Base-by-base conservation (phyloP, 2,888 invertebrate genomes). In the Merodon equestris region DNA sequence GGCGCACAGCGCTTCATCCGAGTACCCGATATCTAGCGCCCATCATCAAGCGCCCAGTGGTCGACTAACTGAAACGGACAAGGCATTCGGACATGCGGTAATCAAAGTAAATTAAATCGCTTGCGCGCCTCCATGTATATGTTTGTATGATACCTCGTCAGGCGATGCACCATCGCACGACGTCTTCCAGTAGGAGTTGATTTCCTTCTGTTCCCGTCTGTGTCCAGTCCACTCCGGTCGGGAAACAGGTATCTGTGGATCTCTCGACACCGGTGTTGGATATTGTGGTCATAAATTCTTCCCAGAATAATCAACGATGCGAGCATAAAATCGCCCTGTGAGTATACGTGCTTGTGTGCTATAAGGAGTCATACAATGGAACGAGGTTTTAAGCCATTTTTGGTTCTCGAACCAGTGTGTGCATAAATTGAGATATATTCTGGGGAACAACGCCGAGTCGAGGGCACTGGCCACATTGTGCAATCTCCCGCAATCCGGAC, bases 101-200 rank as follows among this genome's bases (percentile, higher is more conserved):
- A 79, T 79, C 79, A 79, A 79, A 74, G 79, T 79, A 79, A 79
- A 79, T 79, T 79, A 79, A 79, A 79, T 79, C 64, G 64, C 64
- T 58, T 73, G 63, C 63, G 58, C 73, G 58, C 73, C 56, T 79
- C 27, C 38, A 27, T 27, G 27, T 27, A 7, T 27, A 27, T 27
- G 27, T 27, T 2, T 27, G 27, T 7, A 27, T n/a, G n/a, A n/a
- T n/a, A n/a, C n/a, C n/a, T n/a, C n/a, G n/a, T n/a, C n/a, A n/a
- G n/a, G n/a, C n/a, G n/a, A n/a, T n/a, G n/a, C n/a, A n/a, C n/a
- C n/a, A n/a, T n/a, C n/a, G n/a, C n/a, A n/a, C n/a, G n/a, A n/a
- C n/a, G n/a, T n/a, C n/a, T n/a, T n/a, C n/a, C n/a, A n/a, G n/a
- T n/a, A n/a, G n/a, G n/a, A n/a, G n/a, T n/a, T n/a, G n/a, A n/a